A percentile compares a stretch with the other conserved stretches of the same genome.
Evolutionary conservation across 92 coral and sea anemone species (phyloP).

Genomic region (Parazoanthus swiftii): DNA sequence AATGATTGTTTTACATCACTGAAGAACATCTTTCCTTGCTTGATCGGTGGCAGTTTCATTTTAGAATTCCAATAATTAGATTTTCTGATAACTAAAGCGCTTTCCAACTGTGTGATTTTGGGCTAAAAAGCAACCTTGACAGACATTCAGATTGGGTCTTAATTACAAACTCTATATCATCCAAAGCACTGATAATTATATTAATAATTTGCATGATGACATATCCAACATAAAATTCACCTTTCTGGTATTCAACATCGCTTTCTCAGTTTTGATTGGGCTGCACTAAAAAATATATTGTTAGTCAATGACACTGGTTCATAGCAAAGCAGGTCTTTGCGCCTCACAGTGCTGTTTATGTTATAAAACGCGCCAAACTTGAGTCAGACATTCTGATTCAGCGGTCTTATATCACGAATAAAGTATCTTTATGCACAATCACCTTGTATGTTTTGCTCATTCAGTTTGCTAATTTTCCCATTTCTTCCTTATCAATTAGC

Average conservation of each 20-base stretch:
- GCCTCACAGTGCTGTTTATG: background rate
- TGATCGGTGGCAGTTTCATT: background rate
- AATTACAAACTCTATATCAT: too few species aligned
- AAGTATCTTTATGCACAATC: background rate
- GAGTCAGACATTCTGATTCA: background rate
- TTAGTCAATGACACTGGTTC: background rate
- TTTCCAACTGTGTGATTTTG: background rate
- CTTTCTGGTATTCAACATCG: background rate
- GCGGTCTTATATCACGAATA: background rate
- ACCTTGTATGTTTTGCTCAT: too few species aligned
- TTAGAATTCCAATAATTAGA: background rate
- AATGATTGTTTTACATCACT: background rate
- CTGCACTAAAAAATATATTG: background rate
- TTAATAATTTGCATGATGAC: background rate
- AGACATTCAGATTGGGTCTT: too few species aligned
- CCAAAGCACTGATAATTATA: background rate
- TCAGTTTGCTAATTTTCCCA: too few species aligned
- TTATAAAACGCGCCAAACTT: background rate
- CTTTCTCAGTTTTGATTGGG: background rate
- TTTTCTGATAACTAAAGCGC: background rate
- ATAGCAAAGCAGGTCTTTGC: constrained; percentile 24
- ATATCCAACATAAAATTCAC: background rate
- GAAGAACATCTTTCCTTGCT: background rate
- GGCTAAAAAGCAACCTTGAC: too few species aligned
- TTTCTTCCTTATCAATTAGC: too few species aligned